Evolutionary conservation across 2,113 vertebrate genomes (phyloP).

Genomic region (Cromileptes altivelis): DNA sequence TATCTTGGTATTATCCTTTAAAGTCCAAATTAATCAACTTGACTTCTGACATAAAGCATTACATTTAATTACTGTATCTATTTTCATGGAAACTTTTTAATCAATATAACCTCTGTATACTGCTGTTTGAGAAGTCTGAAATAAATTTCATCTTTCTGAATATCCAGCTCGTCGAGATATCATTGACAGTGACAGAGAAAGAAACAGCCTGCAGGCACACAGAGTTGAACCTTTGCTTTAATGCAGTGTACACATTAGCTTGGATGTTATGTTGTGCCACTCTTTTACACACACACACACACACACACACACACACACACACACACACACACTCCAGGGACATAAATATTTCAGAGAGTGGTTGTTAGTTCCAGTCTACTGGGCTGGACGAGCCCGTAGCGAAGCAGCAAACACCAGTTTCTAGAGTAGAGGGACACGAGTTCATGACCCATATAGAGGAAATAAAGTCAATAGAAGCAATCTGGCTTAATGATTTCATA

Average conservation of each 20-base stretch:
- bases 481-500: conserved; percentile 31
- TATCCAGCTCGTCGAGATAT: background rate
- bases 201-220: conserved; percentile 36
- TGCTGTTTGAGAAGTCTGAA: background rate
- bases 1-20: background rate
- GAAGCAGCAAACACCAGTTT: conserved; percentile 44
- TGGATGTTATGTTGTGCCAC: conserved; percentile 38
- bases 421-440: conserved; percentile 36
- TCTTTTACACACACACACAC: conserved; percentile 8
- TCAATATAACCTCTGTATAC: background rate
- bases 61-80: background rate
- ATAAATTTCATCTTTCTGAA: background rate
- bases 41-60: background rate
- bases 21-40: background rate
- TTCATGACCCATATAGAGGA: conserved; percentile 58
- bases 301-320: conserved; percentile 12
- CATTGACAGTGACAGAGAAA: conserved; percentile 29
- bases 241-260: conserved; percentile 47
- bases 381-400: conserved; percentile 47
- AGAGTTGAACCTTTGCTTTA: conserved; percentile 47
- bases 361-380: conserved; percentile 82
- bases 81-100: background rate
- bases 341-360: conserved; percentile 80
- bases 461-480: conserved; percentile 40
- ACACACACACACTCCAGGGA: conserved; percentile 47